Conservation (phyloP, 2,113 vertebrate genomes). For the Zapus hudsonius region DNA sequence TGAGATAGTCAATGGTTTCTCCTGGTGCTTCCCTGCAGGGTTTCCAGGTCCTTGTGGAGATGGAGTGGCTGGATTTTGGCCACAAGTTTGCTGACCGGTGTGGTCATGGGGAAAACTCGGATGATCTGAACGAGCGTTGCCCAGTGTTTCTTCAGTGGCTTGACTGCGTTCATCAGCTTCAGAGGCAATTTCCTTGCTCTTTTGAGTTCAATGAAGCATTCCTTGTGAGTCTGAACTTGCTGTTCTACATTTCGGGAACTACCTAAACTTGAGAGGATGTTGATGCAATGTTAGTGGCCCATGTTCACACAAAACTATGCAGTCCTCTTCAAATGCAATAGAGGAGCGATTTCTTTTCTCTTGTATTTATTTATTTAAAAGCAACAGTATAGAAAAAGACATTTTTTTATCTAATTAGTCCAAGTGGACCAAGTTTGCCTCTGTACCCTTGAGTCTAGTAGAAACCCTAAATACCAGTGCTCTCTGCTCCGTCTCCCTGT, state of each 20-base stretch:
- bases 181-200: constrained; percentile 99
- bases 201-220: constrained; percentile 99
- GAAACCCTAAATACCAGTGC: too few relatives aligned
- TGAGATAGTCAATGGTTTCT: constrained; percentile 4
- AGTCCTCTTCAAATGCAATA: constrained; percentile 47
- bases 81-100: constrained; percentile 99
- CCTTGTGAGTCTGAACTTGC: constrained; percentile 90
- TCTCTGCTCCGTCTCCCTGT: not conserved
- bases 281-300: not conserved
- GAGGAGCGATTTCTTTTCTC: not conserved
- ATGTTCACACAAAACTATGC: constrained; percentile 33
- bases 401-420: too few relatives aligned
- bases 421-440: too few relatives aligned
- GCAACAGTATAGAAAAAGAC: not conserved
- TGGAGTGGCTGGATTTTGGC: constrained; percentile 97
- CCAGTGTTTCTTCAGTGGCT: constrained; percentile 99
- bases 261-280: not conserved
- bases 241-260: constrained; percentile 34
- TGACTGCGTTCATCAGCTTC: constrained; percentile 98
- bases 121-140: constrained; percentile 97
- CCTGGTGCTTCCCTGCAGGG: constrained; percentile 86
- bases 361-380: constrained; percentile 4
- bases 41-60: constrained; percentile 98
- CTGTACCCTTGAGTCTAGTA: too few relatives aligned
- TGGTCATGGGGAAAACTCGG: constrained; percentile 96